Base-by-base conservation (phyloP, 2,888 invertebrate genomes). In the Hydriomena furcata region DNA sequence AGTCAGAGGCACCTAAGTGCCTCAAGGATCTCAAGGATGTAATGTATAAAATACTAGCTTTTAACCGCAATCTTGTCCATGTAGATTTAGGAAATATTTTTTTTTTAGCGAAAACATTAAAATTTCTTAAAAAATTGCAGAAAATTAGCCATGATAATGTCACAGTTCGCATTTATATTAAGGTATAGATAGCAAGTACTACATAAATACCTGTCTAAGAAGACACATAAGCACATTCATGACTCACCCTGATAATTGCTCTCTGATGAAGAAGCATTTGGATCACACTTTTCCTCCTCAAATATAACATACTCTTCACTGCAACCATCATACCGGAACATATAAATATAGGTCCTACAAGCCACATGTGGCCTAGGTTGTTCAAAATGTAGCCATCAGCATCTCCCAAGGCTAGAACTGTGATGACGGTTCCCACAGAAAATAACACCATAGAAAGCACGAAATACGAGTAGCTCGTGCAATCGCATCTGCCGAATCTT, bases 261-360 rank as follows among this genome's bases (percentile, higher is more conserved):
- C 93, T 91, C 66, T 93, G 93, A 59, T 92, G 92, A 32, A 92
- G 83, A 37, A 93, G 84, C 92, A 93, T 92, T 76, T 93, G 93
- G 60, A 93, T 92, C 28, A 93, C 92, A 68, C 93, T 93, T 72
- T 93, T 93, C 71, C 93, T 88, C 62, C 93, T 85, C 58, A 93
- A 82, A 76, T 93, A 93, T 37, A 93, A 74, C 87, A 93, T 92
- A 67, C 93, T 93, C 71, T 93, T 93, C n/a, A 93, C 92, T 32
- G 93, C 93, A 44, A 93, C 92, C 93, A 93, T 93, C 80, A 93
- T 91, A 60, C 93, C 93, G 57, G 93, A 93, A 79, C 93, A 93
- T 73, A 93, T 93, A 73, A 93, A 93, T 71, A 93, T 92, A 42
- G 93, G 93, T 51, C 93, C 93, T 51, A 93, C 92, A 8, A 93